Evolutionary conservation across 2,797 vertebrate genomes (phyloP).

Genomic region (Poecilia gillii): DNA sequence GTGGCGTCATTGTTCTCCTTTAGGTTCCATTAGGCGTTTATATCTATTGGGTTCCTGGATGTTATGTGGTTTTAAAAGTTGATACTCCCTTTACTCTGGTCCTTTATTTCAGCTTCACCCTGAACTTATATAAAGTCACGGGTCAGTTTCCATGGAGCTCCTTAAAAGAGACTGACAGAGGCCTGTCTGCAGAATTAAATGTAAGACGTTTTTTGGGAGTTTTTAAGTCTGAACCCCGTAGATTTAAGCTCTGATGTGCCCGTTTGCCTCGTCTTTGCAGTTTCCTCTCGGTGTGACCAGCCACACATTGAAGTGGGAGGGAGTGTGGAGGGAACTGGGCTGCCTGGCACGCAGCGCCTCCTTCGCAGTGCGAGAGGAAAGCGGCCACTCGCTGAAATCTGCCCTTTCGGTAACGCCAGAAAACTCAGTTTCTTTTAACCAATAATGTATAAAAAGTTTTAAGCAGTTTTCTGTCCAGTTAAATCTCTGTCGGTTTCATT

Average conservation of each 20-base stretch:
- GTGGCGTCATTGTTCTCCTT: conserved; percentile 3
- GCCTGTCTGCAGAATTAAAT: conserved; percentile 89
- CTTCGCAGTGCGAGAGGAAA: conserved; percentile 95
- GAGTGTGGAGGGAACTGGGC: conserved; percentile 95
- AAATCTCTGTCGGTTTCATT: conserved; percentile 8
- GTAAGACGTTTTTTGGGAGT: conserved; percentile 73
- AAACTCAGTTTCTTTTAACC: neutral
- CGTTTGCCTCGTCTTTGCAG: conserved; percentile 65
- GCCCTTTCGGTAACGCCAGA: conserved; percentile 85
- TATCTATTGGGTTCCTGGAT: neutral
- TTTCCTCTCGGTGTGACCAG: conserved; percentile 90
- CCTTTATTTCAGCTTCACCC: conserved; percentile 83
- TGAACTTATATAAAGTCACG: conserved; percentile 95
- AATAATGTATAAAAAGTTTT: neutral
- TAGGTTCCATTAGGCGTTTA: neutral
- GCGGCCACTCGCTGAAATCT: conserved; percentile 94
- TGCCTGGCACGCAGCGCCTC: conserved; percentile 93
- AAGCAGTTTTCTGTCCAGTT: neutral
- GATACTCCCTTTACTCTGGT: neutral
- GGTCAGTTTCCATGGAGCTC: conserved; percentile 99
- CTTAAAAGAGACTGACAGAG: conserved; percentile 93
- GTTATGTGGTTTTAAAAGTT: neutral
- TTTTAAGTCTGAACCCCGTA: neutral
- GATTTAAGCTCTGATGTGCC: neutral
- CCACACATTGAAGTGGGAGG: conserved; percentile 95